Evolutionary conservation across 2,797 vertebrate genomes (phyloP).

Genomic region (Sciaenops ocellatus): DNA sequence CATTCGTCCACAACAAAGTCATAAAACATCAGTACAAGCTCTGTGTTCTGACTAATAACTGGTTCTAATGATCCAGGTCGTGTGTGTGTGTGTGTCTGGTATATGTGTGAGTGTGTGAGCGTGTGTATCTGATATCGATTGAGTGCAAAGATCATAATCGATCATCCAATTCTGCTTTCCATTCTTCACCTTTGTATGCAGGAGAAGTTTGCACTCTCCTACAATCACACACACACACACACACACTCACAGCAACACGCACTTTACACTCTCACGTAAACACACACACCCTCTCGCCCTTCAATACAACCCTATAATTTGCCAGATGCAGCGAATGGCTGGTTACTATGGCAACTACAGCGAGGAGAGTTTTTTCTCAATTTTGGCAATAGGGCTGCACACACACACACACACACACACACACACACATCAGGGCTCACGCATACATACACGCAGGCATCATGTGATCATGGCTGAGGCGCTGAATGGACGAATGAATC

Average conservation of each 20-base stretch:
- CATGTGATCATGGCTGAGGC: slow-evolving; percentile 44
- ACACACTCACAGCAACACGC: slow-evolving; percentile 23
- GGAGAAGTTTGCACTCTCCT: slow-evolving; percentile 60
- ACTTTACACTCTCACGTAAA: slow-evolving; percentile 44
- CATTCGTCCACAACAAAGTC: slow-evolving; percentile 31
- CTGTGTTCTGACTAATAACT: slow-evolving; percentile 36
- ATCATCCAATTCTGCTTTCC: slow-evolving; percentile 52
- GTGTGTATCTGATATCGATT: slow-evolving; percentile 38
- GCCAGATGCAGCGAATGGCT: slow-evolving; percentile 82
- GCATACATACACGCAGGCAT: background rate
- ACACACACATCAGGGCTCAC: slow-evolving; percentile 15
- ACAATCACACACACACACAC: slow-evolving; percentile 49
- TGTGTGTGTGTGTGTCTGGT: slow-evolving; percentile 24
- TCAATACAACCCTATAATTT: slow-evolving; percentile 84
- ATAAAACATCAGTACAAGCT: slow-evolving; percentile 17
- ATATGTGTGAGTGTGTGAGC: slow-evolving; percentile 16
- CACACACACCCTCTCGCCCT: slow-evolving; percentile 66
- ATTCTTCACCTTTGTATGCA: slow-evolving; percentile 76
- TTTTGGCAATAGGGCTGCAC: slow-evolving; percentile 72
- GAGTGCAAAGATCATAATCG: slow-evolving; percentile 43
- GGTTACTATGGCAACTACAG: slow-evolving; percentile 84
- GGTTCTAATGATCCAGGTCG: slow-evolving; percentile 37
- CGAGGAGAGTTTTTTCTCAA: slow-evolving; percentile 68
- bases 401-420: slow-evolving; percentile 12
- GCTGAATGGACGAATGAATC: slow-evolving; percentile 46